Base-by-base conservation (phyloP, 1,140 invertebrate species). In the Dicyema japonicum region DNA sequence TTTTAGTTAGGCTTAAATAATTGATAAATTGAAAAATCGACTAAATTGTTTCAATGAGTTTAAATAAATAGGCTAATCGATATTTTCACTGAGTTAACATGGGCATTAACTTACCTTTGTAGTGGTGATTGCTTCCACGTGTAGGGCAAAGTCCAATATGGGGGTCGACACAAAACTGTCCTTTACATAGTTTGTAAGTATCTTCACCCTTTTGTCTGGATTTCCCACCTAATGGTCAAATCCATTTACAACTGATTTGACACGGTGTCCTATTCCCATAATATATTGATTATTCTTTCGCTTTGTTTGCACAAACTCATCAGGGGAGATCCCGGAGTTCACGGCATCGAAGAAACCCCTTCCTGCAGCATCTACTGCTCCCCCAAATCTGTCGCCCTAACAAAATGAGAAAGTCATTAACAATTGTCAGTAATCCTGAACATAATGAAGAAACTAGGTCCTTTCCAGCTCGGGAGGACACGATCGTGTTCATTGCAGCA, bases 401-500 rank as follows among this genome's bases (percentile, higher is more conserved):
- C 40, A 37, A 29, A 14, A 29, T 9, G 3, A 32, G 11, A 29
- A 27, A 29, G 5, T 22, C 18, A 65, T 68, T 66, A 59, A 80
- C 72, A 50, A 97, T 94, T 5, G 88, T 97, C 3, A 97, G 57
- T 9, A 97, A 59, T 16, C 88, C 88, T 35, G 78, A 88, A 19
- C 88, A 72, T 2, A 80, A 49, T 15, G 72, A 82, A 2, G 82
- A 94, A 23, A 97, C 74, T 14, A 94, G 60, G 61, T 97, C 85
- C 58, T 97, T 97, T 12, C 88, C 88, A 24, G 88, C 88, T 34
- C 88, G 54, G 2, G 88, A 82, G 43, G 80, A 90, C 5, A 97
- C 88, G 47, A 97, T 94, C 9, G 85, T 94, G 47, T 97, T 97
- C 46, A 94, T 85, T 0, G 85, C 85, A 11, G 85, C 88, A 5